These are phyloP conservation scores for Babyrousa celebensis DNA, from an alignment of 2,797 vertebrate genomes.

Conservation along the genomic window DNA sequence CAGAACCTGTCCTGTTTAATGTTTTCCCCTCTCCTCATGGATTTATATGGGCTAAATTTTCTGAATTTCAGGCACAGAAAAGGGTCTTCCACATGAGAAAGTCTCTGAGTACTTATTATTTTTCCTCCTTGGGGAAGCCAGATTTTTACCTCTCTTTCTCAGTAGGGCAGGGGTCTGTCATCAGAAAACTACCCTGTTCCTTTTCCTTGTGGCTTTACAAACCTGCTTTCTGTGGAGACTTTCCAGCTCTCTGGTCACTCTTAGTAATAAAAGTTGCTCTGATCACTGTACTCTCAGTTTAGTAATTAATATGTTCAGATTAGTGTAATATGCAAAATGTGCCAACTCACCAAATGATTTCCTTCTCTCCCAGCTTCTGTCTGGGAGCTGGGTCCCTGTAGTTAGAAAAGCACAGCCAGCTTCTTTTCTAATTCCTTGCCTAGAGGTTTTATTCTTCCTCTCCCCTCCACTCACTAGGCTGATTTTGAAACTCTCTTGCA, in stretches of 20 bases:
- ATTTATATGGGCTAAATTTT: neutral
- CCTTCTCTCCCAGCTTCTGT: neutral
- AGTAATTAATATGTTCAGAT: neutral
- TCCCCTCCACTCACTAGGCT: neutral
- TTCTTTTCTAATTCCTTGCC: conserved; percentile 38
- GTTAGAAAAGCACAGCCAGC: neutral
- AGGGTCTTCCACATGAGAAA: neutral
- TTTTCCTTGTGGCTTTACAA: neutral
- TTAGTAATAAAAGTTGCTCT: neutral
- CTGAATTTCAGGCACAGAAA: neutral
- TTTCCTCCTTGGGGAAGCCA: neutral
- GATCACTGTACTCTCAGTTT: neutral
- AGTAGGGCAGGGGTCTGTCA: neutral
- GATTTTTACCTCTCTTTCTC: neutral
- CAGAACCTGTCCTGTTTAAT: neutral
- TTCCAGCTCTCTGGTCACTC: neutral
- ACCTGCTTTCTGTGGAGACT: neutral
- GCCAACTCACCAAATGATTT: neutral
- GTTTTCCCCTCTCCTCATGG: neutral
- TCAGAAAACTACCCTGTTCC: neutral
- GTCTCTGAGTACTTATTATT: neutral
- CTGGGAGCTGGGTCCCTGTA: neutral
- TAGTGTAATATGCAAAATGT: neutral
- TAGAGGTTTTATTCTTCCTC: neutral
- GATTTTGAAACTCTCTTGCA: neutral